These are phyloP conservation scores for Crax fasciolata DNA, from an alignment of 2,797 vertebrate species.

Conservation along the genomic window DNA sequence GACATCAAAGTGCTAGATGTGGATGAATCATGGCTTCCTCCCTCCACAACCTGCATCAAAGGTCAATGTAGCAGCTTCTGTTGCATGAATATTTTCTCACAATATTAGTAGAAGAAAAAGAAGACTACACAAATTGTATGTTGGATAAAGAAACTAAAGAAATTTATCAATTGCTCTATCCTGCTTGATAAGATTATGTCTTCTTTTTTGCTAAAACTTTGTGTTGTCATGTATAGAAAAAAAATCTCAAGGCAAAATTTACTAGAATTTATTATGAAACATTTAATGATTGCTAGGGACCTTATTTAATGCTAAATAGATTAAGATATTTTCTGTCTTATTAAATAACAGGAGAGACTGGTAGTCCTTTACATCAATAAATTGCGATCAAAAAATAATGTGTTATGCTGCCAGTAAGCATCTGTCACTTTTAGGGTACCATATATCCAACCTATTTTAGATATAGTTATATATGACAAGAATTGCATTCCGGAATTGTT, in stretches of 20 bases:
- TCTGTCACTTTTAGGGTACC: neutral
- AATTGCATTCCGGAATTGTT: neutral
- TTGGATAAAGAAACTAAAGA: neutral
- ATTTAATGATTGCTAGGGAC: neutral
- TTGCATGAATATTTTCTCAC: neutral
- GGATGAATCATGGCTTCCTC: conserved; percentile 3
- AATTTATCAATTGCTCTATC: neutral
- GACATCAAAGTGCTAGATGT: neutral
- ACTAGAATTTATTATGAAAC: neutral
- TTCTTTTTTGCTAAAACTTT: neutral
- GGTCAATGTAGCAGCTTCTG: neutral
- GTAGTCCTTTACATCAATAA: neutral
- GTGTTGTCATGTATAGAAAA: neutral
- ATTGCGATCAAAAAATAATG: neutral
- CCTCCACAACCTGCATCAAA: neutral
- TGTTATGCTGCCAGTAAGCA: neutral
- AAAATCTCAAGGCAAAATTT: neutral
- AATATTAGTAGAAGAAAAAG: neutral
- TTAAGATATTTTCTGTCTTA: neutral
- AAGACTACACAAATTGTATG: neutral
- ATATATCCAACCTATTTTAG: neutral
- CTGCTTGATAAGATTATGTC: neutral
- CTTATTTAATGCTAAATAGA: neutral
- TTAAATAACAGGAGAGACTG: neutral
- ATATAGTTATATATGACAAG: neutral